phyloP scores from a whole-genome alignment of 2,888 invertebrate species.

The Sepiola atlantica region DNA sequence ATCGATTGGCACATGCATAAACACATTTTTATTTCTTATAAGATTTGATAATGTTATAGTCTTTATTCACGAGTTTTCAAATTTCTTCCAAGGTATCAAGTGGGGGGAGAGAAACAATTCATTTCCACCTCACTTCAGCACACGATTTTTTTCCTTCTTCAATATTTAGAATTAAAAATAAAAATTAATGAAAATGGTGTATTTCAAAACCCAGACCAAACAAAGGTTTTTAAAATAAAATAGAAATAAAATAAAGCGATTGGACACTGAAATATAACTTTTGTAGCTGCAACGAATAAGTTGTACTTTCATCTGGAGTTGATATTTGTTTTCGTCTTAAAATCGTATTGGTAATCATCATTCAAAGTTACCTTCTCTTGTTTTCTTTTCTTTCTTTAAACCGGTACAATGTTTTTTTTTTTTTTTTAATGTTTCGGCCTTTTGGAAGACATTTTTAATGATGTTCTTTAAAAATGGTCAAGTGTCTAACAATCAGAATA shows the following conservation, averaged over 20 bases:
- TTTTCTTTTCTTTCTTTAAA: background rate
- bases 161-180: background rate
- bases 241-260: background rate
- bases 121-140: background rate
- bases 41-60: background rate
- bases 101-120: background rate
- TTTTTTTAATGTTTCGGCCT: background rate
- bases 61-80: slow-evolving; percentile 12
- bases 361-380: background rate
- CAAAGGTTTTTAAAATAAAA: background rate
- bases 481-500: slow-evolving; percentile 6
- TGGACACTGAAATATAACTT: background rate
- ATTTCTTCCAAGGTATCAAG: background rate
- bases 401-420: background rate
- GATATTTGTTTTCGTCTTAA: background rate
- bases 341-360: background rate
- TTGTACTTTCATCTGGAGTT: background rate
- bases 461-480: background rate
- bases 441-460: background rate
- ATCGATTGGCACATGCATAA: background rate
- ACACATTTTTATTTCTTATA: background rate
- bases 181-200: slow-evolving; percentile 22
- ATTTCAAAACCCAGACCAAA: slow-evolving; percentile 10
- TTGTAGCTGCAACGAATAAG: background rate
- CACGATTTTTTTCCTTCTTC: background rate